A percentile compares a stretch with the other conserved stretches of the same genome.
These are phyloP conservation scores for Oscheius sp. DNA, from an alignment of 2,888 invertebrate species.

Conservation along the genomic window DNA sequence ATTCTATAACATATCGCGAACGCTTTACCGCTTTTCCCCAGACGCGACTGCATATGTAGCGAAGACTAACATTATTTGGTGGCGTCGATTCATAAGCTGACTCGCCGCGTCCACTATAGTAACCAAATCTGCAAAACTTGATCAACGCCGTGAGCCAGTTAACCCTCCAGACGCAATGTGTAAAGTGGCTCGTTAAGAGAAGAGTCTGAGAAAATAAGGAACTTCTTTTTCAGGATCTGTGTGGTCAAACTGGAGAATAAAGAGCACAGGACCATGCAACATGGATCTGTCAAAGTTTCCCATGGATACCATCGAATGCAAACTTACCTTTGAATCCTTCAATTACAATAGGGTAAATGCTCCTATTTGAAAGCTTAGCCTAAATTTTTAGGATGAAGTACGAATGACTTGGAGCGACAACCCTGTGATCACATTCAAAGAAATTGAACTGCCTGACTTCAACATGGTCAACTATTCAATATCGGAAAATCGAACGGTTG, in stretches of 20 bases:
- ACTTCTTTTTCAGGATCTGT: slow-evolving; percentile 64
- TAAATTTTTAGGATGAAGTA: slow-evolving; percentile 55
- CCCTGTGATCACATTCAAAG: slow-evolving; percentile 64
- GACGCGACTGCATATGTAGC: slow-evolving; percentile 23
- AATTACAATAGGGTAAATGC: slow-evolving; percentile 68
- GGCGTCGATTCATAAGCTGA: slow-evolving; percentile 34
- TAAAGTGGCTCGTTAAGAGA: slow-evolving; percentile 11
- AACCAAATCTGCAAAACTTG: slow-evolving; percentile 26
- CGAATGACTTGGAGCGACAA: slow-evolving; percentile 62
- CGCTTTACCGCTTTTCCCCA: slow-evolving; percentile 21
- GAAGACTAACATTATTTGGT: slow-evolving; percentile 22
- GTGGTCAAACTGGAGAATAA: slow-evolving; percentile 73
- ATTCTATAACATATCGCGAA: background rate
- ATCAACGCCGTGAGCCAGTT: slow-evolving; percentile 23
- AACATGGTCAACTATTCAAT: slow-evolving; percentile 65
- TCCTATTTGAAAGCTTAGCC: background rate
- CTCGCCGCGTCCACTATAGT: slow-evolving; percentile 31
- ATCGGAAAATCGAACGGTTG: slow-evolving; percentile 53
- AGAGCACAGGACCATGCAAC: slow-evolving; percentile 71
- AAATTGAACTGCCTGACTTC: slow-evolving; percentile 72
- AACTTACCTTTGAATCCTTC: slow-evolving; percentile 71
- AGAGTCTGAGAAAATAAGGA: background rate
- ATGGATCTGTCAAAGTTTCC: slow-evolving; percentile 71
- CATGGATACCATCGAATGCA: slow-evolving; percentile 69
- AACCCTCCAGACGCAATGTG: slow-evolving; percentile 3